Conservation (phyloP, 1,140 invertebrate genomes). For the Atta colombica region DNA sequence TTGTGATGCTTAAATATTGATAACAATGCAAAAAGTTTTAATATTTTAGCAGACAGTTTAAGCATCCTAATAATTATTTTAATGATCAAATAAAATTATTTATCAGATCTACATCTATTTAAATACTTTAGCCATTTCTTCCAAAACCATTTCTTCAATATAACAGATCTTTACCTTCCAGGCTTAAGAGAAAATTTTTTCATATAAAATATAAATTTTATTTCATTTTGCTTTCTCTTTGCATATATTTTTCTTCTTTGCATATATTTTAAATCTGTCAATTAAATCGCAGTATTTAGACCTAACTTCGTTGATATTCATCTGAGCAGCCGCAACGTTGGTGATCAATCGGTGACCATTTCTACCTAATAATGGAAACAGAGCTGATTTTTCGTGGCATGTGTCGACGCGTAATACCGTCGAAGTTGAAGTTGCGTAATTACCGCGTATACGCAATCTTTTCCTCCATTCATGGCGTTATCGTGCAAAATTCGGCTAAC, state of each 20-base stretch:
- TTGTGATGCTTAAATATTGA: no score
- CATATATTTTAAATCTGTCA: not conserved
- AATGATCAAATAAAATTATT: no score
- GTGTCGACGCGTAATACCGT: constrained; percentile 3
- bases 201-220: not conserved
- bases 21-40: no score
- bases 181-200: not conserved
- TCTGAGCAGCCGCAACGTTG: not conserved
- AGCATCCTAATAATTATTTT: no score
- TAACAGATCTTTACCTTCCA: not conserved
- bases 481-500: not conserved
- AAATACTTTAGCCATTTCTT: no score
- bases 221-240: not conserved
- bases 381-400: constrained; percentile 17
- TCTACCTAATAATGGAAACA: constrained; percentile 6
- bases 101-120: no score
- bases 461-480: not conserved
- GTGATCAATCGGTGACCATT: not conserved
- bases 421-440: constrained; percentile 21
- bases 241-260: not conserved
- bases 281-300: constrained; percentile 8
- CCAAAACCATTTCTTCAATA: no score
- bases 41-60: no score
- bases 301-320: not conserved
- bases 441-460: not conserved